These are phyloP conservation scores for Myathropa florea DNA, from an alignment of 2,888 invertebrate species.

Conservation along the genomic window DNA sequence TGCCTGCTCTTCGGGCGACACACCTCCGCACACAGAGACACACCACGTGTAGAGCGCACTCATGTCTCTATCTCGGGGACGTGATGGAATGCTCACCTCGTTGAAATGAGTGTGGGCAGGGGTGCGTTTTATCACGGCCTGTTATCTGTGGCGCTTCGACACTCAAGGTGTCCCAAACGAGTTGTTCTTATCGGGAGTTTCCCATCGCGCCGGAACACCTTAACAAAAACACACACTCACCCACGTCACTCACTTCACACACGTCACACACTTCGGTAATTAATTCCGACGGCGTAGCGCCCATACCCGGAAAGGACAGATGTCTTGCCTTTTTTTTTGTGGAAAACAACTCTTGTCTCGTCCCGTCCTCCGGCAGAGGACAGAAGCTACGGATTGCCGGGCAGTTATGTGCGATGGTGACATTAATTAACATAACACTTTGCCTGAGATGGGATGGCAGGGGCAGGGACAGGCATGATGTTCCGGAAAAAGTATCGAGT, in stretches of 20 bases:
- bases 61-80: slow-evolving; percentile 5
- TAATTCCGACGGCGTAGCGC: slow-evolving; percentile 68
- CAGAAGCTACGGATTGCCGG: not conserved
- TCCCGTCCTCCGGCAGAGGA: not conserved
- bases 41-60: not conserved
- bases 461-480: too few relatives aligned
- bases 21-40: too few relatives aligned
- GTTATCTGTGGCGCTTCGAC: slow-evolving; percentile 40
- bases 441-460: slow-evolving; percentile 41
- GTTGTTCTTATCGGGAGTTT: slow-evolving; percentile 27
- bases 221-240: slow-evolving; percentile 12
- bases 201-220: slow-evolving; percentile 36
- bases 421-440: slow-evolving; percentile 65
- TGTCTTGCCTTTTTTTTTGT: slow-evolving; percentile 20
- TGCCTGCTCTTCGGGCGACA: too few relatives aligned
- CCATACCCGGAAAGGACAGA: slow-evolving; percentile 55
- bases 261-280: slow-evolving; percentile 64
- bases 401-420: slow-evolving; percentile 32
- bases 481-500: slow-evolving; percentile 64
- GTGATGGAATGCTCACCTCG: slow-evolving; percentile 48
- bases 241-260: not conserved
- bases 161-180: slow-evolving; percentile 23
- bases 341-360: not conserved
- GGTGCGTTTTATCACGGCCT: slow-evolving; percentile 1
- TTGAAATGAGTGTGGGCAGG: slow-evolving; percentile 20